Evolutionary conservation across 30 jellyfish, hydroid and myxozoan species (phyloP), one percentile per base, ranked within the genome.

Genomic region (Nemopilema nomurai): DNA sequence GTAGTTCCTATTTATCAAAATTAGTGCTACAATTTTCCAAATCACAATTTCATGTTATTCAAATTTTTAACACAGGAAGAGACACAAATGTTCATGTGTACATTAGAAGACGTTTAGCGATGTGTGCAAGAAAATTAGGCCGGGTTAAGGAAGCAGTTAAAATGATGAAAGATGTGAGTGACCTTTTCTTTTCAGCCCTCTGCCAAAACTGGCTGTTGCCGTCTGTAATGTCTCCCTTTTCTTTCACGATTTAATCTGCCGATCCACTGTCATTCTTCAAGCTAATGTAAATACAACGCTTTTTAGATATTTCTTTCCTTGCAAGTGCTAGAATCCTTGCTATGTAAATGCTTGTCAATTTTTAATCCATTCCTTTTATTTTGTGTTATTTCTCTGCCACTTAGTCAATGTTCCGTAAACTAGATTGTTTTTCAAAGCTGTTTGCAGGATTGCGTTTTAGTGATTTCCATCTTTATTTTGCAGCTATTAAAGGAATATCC

Each of bases 71-170:
- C 64, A 4, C 71, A 93, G 98, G 98, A 53, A 26, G 98, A 67
- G 98, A 93, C 70, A 93, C 98, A 16, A 88, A 93, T 80, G 98
- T 93, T 24, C 87, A 82, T 79, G 98, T 93, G 6, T 93, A 93
- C 80, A 80, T 82, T 28, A 83, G 85, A 88, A 86, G 98, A 26
- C 91, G 98, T 33, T 74, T 93, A 28, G 98, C 98, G 49, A 93
- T 93, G 98, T 93, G 98, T 82, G 97, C 98, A 27, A 75, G 98
- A 75, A 93, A 89, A 73, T 79, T 93, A n/a, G 98, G 98, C 25
- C 81, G 98, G 49, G 93, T 95, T 18, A 93, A 89, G 80, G 98
- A 93, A 72, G 98, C 98, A 27, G 97, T 93, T 8, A 93, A 93
- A 89, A 88, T 89, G 96, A 93, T 93, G 98, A 88, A 89, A 84